Percentiles rank a stretch among this genome's conserved stretches.
Conservation (phyloP, 1,140 invertebrate genomes). For the Rhagoletis pomonella region DNA sequence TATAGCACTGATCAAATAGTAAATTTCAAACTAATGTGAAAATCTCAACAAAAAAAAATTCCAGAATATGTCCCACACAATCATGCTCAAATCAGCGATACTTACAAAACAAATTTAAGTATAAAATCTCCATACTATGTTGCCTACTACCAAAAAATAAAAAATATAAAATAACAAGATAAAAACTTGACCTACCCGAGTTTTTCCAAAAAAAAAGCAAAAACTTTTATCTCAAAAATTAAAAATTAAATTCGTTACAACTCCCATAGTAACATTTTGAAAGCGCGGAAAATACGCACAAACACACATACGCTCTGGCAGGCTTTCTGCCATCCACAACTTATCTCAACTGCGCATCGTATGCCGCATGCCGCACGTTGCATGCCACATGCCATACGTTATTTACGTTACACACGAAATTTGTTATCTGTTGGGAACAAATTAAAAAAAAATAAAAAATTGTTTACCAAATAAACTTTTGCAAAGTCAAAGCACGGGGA, state of each 20-base stretch:
- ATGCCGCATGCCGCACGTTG: constrained; percentile 28
- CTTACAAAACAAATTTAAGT: too few relatives aligned
- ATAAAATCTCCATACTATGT: neutral
- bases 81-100: too few relatives aligned
- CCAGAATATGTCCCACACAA: too few relatives aligned
- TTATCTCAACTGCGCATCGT: neutral
- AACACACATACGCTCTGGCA: neutral
- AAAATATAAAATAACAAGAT: neutral
- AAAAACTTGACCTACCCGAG: neutral
- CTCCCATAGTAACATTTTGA: constrained; percentile 23
- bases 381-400: constrained; percentile 49
- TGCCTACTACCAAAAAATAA: neutral
- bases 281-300: constrained; percentile 12
- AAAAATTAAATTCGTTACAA: constrained; percentile 30
- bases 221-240: constrained; percentile 45
- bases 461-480: constrained; percentile 38
- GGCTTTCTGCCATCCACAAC: neutral
- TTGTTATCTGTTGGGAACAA: constrained; percentile 45
- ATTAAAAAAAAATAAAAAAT: constrained; percentile 3
- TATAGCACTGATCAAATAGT: too few relatives aligned
- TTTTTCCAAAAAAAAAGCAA: neutral
- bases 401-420: constrained; percentile 33
- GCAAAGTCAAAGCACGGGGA: neutral
- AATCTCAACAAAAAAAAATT: too few relatives aligned
- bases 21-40: too few relatives aligned